Evolutionary conservation across 2,888 invertebrate genomes (phyloP).

Genomic region (Caradrina kadenii): DNA sequence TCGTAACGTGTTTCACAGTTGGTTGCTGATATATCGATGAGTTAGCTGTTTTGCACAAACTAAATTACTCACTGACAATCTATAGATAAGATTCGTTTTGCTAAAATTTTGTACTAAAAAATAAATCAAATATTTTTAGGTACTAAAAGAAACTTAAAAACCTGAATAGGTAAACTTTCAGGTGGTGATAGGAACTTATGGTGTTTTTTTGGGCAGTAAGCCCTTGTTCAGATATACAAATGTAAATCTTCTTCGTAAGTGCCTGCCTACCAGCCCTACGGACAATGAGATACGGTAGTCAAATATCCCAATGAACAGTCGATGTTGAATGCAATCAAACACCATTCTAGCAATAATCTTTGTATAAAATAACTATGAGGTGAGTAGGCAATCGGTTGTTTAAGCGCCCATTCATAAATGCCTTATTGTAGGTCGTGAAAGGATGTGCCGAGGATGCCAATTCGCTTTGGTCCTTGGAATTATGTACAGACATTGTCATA

Average conservation of each 20-base stretch:
- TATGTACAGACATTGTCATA: constrained; percentile 47
- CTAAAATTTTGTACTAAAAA: no score
- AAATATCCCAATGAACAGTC: not conserved
- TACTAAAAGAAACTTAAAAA: no score
- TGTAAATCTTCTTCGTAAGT: no score
- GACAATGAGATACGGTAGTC: constrained; percentile 40
- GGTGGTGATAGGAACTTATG: no score
- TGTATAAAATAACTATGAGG: constrained; percentile 33
- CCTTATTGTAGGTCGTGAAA: constrained; percentile 77
- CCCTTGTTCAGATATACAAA: no score
- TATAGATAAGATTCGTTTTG: no score
- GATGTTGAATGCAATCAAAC: constrained; percentile 32
- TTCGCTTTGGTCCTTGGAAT: constrained; percentile 80
- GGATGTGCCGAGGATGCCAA: constrained; percentile 79
- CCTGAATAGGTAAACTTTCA: no score
- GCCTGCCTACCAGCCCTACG: constrained; percentile 1
- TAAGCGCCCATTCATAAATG: constrained; percentile 59
- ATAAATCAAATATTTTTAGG: no score
- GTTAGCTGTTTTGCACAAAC: not conserved
- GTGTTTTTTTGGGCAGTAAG: no score
- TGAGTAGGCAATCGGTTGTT: constrained; percentile 43
- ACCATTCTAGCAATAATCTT: constrained; percentile 7
- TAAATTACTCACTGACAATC: not conserved
- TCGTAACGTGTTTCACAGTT: constrained; percentile 27
- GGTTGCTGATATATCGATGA: constrained; percentile 18